Base-by-base conservation (phyloP, 2,797 vertebrate species). In the Microchirus variegatus region DNA sequence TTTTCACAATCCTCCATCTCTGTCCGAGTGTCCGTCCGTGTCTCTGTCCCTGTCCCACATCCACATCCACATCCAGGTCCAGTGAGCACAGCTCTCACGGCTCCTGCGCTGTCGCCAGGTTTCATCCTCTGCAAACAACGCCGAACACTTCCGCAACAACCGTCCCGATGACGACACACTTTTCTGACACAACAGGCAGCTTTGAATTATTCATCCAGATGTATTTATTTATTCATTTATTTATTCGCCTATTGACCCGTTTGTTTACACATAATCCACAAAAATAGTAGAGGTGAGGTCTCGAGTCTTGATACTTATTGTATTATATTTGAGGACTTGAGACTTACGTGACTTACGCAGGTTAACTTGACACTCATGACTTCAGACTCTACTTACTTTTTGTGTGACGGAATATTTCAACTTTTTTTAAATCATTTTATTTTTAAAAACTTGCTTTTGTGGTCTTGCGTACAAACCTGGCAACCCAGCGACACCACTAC, bases 81-180 rank as follows among this genome's bases (percentile, higher is more conserved):
- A 31, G 31, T 31, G 31, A 31, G 31, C 7, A 7, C 40, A 14
- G 40, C 12, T 12, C 1, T 15, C 12, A 42, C 40, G 40, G 11
- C 40, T 42, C 14, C 40, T 42, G 48, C 0, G 31, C 46, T 37
- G 15, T 75, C 52, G 1, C 57, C 52, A n/a, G 43, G 66, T 76
- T 42, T 62, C 71, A 60, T 36, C 63, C 52, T 46, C 65, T 11
- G 70, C 72, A 18, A 49, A 44, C 47, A 11, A 40, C 67, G 68
- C 59, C 17, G 41, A 42, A 61, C 18, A 88, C 87, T 89, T 90
- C 90, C 89, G 87, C 83, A 82, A 78, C 60, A 14, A 42, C 56
- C 11, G 65, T 9, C 12, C 26, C 0, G 59, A 68, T 81, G 89
- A 90, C 83, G 82, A 69, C 81, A 81, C 66, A 5, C 6, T 8